A percentile compares a stretch with the other conserved stretches of the same genome.
Evolutionary conservation across 1,140 invertebrate species (phyloP).

Genomic region (Phocides pigmalion): DNA sequence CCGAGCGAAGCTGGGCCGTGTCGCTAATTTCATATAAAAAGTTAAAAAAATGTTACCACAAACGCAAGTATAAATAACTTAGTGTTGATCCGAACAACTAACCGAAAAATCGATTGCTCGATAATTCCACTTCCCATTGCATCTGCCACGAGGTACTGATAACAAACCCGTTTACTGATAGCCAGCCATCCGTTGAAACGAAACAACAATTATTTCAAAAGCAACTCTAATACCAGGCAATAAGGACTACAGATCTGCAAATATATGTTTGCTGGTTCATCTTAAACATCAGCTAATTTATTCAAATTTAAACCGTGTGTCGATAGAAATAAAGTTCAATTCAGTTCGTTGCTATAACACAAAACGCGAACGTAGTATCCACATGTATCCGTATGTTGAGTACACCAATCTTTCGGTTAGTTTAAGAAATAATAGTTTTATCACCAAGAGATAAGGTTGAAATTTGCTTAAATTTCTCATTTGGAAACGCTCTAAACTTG

Average conservation of each 20-base stretch:
- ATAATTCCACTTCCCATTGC: slow-evolving; percentile 32
- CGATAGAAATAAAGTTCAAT: neutral
- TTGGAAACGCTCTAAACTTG: slow-evolving; percentile 13
- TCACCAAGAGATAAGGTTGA: slow-evolving; percentile 20
- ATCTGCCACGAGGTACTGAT: slow-evolving; percentile 53
- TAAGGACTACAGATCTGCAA: slow-evolving; percentile 5
- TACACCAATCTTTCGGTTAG: neutral
- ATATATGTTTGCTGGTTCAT: neutral
- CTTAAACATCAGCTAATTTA: neutral
- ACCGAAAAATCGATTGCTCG: slow-evolving; percentile 52
- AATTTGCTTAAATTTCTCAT: slow-evolving; percentile 10
- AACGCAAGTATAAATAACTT: slow-evolving; percentile 16
- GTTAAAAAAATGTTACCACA: too few species aligned
- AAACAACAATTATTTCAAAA: slow-evolving; percentile 16
- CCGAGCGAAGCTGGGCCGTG: too few species aligned
- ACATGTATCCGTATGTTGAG: neutral
- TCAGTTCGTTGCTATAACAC: too few species aligned
- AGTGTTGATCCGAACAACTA: slow-evolving; percentile 19
- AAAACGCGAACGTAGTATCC: too few species aligned
- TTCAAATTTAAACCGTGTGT: neutral
- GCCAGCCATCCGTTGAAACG: slow-evolving; percentile 30
- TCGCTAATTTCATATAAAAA: too few species aligned
- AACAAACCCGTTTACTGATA: slow-evolving; percentile 46
- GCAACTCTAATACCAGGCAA: slow-evolving; percentile 18
- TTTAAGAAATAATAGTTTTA: slow-evolving; percentile 16